Conservation (phyloP, 2,888 invertebrate species). For the Anorthoa munda region DNA sequence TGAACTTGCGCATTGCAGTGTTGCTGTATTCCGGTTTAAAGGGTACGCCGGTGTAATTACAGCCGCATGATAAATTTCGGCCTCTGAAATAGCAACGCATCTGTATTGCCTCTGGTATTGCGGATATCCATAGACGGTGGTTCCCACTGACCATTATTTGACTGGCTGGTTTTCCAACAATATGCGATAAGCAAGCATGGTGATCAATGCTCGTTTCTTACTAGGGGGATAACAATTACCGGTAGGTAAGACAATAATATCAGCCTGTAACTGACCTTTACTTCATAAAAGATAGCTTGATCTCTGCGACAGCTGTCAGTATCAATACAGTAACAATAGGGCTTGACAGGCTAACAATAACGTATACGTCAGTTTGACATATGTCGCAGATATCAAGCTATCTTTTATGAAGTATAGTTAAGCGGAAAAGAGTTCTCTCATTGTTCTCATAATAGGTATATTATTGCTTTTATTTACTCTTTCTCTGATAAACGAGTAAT, state of each 20-base stretch:
- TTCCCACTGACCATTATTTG: not conserved
- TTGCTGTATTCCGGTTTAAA: not conserved
- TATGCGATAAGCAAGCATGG: not conserved
- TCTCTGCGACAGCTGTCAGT: too few species aligned
- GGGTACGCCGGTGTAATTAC: not conserved
- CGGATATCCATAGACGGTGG: not conserved
- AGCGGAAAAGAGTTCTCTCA: too few species aligned
- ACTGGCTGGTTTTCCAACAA: not conserved
- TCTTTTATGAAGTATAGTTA: too few species aligned
- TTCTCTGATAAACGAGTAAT: not conserved
- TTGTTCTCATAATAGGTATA: too few species aligned
- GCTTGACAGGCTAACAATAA: too few species aligned
- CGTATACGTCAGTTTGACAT: too few species aligned
- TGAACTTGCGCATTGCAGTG: slow-evolving; percentile 8
- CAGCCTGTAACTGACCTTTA: too few species aligned
- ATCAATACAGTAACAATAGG: too few species aligned
- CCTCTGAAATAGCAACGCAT: not conserved
- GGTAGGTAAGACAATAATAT: too few species aligned
- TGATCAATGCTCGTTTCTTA: not conserved
- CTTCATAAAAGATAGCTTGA: too few species aligned
- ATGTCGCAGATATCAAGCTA: too few species aligned
- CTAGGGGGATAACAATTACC: not conserved
- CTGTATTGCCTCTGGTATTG: not conserved
- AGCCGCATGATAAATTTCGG: not conserved
- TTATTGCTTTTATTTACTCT: slow-evolving; percentile 3